phyloP scores from a whole-genome alignment of 2,113 vertebrate species.

The Fregetta grallaria region DNA sequence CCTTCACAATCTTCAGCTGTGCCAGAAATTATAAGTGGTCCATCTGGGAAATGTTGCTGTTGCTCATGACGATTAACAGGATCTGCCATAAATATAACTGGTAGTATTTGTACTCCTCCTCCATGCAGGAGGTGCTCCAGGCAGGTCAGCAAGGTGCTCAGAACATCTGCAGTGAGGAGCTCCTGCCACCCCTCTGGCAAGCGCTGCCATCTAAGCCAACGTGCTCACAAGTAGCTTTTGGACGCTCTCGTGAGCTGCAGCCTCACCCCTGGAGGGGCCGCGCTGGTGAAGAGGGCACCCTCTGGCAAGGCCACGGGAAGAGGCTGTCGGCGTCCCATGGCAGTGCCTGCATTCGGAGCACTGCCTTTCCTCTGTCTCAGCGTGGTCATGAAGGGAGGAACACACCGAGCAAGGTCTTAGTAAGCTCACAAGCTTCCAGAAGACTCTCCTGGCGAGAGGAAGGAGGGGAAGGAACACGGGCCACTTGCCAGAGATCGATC shows the following conservation, averaged over 20 bases:
- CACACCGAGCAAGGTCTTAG: not conserved
- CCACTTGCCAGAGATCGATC: not conserved
- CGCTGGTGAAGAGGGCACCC: not conserved
- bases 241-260: not conserved
- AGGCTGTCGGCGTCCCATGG: not conserved
- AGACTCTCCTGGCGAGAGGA: not conserved
- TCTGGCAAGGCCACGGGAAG: not conserved
- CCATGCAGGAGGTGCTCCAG: not conserved
- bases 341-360: not conserved
- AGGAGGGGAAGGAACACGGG: not conserved
- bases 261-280: not conserved
- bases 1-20: not conserved
- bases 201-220: fast-evolving
- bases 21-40: not conserved
- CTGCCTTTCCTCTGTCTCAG: not conserved
- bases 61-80: not conserved
- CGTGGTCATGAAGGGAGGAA: not conserved
- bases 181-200: not conserved
- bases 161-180: not conserved
- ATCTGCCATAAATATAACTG: not conserved
- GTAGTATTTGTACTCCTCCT: not conserved
- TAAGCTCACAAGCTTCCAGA: not conserved
- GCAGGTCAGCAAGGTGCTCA: not conserved
- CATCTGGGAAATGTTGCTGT: not conserved
- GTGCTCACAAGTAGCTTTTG: not conserved